Evolutionary conservation across 2,113 vertebrate genomes (phyloP).

Genomic region (Prunella fulvescens): DNA sequence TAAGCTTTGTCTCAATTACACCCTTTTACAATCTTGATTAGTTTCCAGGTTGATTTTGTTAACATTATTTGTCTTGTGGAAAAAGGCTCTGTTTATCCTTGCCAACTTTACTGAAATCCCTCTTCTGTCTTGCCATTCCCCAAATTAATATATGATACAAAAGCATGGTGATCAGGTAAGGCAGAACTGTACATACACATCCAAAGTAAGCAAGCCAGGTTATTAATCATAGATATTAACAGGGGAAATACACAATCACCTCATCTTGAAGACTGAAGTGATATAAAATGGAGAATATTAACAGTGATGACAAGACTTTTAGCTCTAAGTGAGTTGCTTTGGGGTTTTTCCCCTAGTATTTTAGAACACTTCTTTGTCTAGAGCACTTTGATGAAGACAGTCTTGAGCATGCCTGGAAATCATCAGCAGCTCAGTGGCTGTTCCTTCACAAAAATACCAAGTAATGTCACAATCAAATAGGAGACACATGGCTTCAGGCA

Average conservation of each 20-base stretch:
- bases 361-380: not conserved
- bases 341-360: not conserved
- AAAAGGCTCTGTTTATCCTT: not conserved
- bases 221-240: not conserved
- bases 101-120: not conserved
- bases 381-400: not conserved
- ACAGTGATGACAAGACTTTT: not conserved
- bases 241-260: not conserved
- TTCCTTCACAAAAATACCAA: not conserved
- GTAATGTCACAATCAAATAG: not conserved
- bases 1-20: not conserved
- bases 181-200: not conserved
- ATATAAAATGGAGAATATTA: not conserved
- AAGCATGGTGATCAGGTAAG: not conserved
- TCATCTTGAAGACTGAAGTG: not conserved
- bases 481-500: not conserved
- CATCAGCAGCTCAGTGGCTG: not conserved
- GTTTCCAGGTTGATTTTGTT: not conserved
- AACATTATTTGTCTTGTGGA: not conserved
- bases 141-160: not conserved
- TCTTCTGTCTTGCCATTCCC: not conserved
- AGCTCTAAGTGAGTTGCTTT: not conserved
- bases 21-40: not conserved
- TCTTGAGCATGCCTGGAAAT: not conserved
- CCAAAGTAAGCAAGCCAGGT: not conserved